Evolutionary conservation across 1,140 invertebrate species (phyloP).

Genomic region (Drosophila pallidifrons): DNA sequence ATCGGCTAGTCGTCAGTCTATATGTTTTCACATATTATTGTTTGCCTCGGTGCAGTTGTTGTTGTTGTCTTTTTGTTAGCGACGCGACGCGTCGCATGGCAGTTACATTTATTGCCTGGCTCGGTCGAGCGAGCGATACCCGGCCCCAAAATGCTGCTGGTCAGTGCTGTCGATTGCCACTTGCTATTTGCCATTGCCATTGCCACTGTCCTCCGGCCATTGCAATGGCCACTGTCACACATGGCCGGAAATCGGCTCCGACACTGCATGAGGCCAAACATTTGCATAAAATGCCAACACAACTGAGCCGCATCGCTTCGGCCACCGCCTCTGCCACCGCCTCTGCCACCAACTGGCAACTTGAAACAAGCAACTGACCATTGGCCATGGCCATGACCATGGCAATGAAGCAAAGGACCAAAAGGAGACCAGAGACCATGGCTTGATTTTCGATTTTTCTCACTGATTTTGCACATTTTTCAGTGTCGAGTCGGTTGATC

Average conservation of each 20-base stretch:
- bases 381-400: not conserved
- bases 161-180: constrained; percentile 9
- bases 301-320: constrained; percentile 26
- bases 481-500: constrained; percentile 63
- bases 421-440: not conserved
- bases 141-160: constrained; percentile 8
- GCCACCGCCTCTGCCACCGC: not conserved
- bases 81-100: constrained; percentile 34
- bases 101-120: constrained; percentile 71
- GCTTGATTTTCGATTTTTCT: constrained; percentile 79
- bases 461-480: constrained; percentile 80
- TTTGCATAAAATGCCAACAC: constrained; percentile 75
- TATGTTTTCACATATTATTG: not conserved
- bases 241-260: constrained; percentile 77
- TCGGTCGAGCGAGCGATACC: constrained; percentile 3
- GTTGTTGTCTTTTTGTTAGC: constrained; percentile 46
- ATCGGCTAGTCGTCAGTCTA: not conserved
- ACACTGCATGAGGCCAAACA: constrained; percentile 80
- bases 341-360: not conserved
- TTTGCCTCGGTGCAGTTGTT: constrained; percentile 18
- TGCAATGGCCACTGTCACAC: constrained; percentile 70
- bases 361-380: not conserved
- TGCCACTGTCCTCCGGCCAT: constrained; percentile 30
- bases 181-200: constrained; percentile 1
- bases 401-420: constrained; percentile 3